A percentile compares a stretch with the other conserved stretches of the same genome.
These are phyloP conservation scores for Thaumetopoea pityocampa DNA, from an alignment of 1,140 invertebrate species.

Conservation along the genomic window DNA sequence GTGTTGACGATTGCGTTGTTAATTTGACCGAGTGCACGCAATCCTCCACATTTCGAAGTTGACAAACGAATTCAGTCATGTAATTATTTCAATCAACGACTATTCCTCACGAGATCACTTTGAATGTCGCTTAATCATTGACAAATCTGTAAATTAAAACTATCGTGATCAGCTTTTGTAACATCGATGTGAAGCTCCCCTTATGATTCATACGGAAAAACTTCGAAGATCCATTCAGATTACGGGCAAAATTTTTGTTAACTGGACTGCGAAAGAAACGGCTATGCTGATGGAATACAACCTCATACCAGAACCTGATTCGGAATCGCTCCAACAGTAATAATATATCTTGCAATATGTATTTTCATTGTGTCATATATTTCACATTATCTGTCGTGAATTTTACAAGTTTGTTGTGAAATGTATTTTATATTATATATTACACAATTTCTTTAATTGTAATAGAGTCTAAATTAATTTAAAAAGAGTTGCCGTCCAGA, in stretches of 20 bases:
- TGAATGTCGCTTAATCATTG: constrained; percentile 50
- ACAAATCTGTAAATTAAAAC: constrained; percentile 26
- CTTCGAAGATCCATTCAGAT: constrained; percentile 68
- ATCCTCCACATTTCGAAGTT: constrained; percentile 58
- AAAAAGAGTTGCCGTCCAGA: constrained; percentile 1
- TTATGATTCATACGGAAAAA: constrained; percentile 49
- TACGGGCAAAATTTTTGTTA: constrained; percentile 48
- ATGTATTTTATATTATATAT: background rate
- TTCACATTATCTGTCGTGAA: background rate
- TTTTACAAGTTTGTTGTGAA: background rate
- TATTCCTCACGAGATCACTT: constrained; percentile 43
- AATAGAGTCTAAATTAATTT: background rate
- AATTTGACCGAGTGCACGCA: constrained; percentile 33
- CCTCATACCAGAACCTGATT: constrained; percentile 37
- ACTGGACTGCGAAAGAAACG: constrained; percentile 55
- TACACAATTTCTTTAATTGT: constrained; percentile 8
- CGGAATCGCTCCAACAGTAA: constrained; percentile 31
- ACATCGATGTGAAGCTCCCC: constrained; percentile 38
- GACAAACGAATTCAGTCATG: background rate
- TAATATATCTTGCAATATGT: constrained; percentile 27
- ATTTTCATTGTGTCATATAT: background rate
- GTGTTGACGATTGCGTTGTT: constrained; percentile 61
- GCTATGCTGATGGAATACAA: constrained; percentile 24
- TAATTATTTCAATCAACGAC: constrained; percentile 21
- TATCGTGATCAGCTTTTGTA: constrained; percentile 32